Evolutionary conservation across 2,888 invertebrate genomes (phyloP).

Genomic region (Blomia tropicalis): DNA sequence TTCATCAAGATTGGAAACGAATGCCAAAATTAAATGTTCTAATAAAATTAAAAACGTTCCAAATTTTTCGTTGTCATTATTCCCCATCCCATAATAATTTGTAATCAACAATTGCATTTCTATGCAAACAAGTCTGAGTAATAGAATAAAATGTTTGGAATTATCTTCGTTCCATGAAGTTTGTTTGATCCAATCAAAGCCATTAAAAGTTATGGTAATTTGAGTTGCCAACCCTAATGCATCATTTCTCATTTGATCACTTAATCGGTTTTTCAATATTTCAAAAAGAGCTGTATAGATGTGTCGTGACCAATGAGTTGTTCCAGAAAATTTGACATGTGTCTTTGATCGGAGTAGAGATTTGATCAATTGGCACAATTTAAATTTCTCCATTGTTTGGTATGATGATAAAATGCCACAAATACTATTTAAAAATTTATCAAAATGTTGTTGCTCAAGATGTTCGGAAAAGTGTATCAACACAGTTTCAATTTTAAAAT

Average conservation of each 20-base stretch:
- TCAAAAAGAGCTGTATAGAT: not conserved
- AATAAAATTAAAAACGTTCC: not conserved
- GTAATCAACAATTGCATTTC: conserved; percentile 9
- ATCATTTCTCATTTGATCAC: not conserved
- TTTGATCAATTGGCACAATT: not conserved
- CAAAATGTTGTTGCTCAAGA: not conserved
- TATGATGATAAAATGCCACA: not conserved
- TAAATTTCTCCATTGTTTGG: not conserved
- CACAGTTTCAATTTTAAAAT: not conserved
- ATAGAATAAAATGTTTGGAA: conserved; percentile 16
- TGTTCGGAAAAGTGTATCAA: not conserved
- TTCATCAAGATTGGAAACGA: not conserved
- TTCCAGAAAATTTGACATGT: not conserved
- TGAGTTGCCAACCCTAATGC: not conserved
- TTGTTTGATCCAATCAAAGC: conserved; percentile 2
- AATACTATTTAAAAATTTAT: not conserved
- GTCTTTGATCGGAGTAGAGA: not conserved
- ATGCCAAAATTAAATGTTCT: not conserved
- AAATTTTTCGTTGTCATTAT: not conserved
- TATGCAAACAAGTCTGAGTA: conserved; percentile 11
- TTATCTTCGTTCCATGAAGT: not conserved
- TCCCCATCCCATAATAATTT: not conserved
- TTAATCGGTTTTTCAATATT: not conserved
- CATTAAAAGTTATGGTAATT: not conserved
- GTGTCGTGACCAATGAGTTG: not conserved